Conservation (phyloP, 2,113 vertebrate genomes). For the Cephalopterus ornatus region DNA sequence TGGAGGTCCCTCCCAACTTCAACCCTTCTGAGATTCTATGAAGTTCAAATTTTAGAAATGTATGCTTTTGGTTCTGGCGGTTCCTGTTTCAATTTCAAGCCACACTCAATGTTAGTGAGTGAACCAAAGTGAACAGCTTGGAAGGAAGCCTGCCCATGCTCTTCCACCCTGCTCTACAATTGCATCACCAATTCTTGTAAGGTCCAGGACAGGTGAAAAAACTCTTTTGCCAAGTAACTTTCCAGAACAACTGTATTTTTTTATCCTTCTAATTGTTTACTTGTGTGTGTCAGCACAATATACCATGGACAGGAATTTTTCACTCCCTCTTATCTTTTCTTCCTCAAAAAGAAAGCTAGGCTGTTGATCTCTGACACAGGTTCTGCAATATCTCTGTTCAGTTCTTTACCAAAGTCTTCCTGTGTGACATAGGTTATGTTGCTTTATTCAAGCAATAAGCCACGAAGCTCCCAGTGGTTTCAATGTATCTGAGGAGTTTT, state of each 20-base stretch:
- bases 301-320: neutral
- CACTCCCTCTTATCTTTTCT: neutral
- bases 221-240: neutral
- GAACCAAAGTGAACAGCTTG: neutral
- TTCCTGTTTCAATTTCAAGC: neutral
- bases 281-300: neutral
- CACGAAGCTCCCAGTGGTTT: neutral
- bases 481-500: neutral
- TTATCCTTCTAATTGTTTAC: neutral
- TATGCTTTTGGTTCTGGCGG: neutral
- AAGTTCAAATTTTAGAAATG: neutral
- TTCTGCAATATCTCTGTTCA: neutral
- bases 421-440: neutral
- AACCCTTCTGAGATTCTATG: neutral
- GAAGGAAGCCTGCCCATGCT: neutral
- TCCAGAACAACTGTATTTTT: neutral
- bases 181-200: neutral
- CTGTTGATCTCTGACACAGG: neutral
- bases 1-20: neutral
- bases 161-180: neutral
- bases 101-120: neutral
- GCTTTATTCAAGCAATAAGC: constrained; percentile 12
- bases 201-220: neutral
- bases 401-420: neutral
- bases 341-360: neutral